phyloP scores from a whole-genome alignment of 2,888 invertebrate genomes.

The Cinara cedri region DNA sequence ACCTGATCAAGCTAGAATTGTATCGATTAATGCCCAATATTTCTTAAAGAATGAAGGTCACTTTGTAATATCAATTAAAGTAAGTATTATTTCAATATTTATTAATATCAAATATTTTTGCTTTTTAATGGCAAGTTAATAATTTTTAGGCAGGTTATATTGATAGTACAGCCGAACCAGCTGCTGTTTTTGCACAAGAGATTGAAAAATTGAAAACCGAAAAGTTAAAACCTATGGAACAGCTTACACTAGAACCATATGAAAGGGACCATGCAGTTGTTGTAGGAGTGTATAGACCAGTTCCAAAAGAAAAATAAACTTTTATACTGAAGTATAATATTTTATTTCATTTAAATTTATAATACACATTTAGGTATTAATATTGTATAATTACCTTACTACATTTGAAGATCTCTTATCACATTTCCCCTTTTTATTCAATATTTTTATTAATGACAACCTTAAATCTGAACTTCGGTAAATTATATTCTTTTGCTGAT shows the following conservation, averaged over 20 bases:
- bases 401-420: no score
- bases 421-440: no score
- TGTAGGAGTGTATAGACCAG: constrained; percentile 88
- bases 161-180: constrained; percentile 97
- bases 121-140: background rate
- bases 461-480: no score
- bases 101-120: background rate
- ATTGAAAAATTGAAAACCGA: constrained; percentile 95
- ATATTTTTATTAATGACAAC: no score
- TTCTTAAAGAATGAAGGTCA: constrained; percentile 97
- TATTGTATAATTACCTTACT: background rate
- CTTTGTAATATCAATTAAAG: constrained; percentile 98
- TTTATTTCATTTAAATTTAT: background rate
- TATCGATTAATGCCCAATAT: constrained; percentile 92
- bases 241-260: constrained; percentile 97
- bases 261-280: constrained; percentile 99
- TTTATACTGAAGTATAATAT: no score
- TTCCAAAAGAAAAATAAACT: constrained; percentile 63
- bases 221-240: constrained; percentile 96
- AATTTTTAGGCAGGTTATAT: constrained; percentile 88
- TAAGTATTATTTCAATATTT: constrained; percentile 62
- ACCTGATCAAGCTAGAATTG: constrained; percentile 98
- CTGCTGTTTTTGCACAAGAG: constrained; percentile 97
- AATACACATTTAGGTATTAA: background rate
- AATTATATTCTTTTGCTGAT: no score